Base-by-base conservation (phyloP, 2,113 vertebrate genomes). In the Pseudopodoces humilis region DNA sequence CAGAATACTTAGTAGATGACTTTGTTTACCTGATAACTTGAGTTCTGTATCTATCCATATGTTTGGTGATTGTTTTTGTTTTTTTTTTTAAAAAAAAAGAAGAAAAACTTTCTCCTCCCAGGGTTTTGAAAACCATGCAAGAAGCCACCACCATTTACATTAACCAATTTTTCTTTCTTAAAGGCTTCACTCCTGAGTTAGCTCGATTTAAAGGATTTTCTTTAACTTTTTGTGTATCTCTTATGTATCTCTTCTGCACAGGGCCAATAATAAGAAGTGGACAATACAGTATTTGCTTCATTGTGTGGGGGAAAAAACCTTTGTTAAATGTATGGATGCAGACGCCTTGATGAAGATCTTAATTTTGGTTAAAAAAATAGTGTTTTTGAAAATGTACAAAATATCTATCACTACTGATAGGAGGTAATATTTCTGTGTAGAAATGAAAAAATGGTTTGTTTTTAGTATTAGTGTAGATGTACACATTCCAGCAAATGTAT, bases 221-320 rank as follows among this genome's bases (percentile, higher is more conserved):
- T 98, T 99, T 99, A 99, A 99, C 99, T 98, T 99, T 99, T 99
- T 99, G 98, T 98, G 98, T 99, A 99, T 99, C 98, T 99, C 98
- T 99, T 99, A 99, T 99, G 99, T 99, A 99, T 99, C 99, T 99
- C 98, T 99, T 99, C 99, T 99, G 99, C 99, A 99, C 99, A 99
- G 99, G 99, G 99, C 99, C 99, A 99, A 99, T 99, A 99, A 99
- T 99, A 99, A 99, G 99, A 99, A 99, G 99, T 99, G 99, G 99
- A 99, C 99, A 99, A 98, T 99, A 99, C 99, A 99, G 99, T 99
- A 99, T 99, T 99, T 99, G 99, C 99, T 99, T 99, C 99, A 99
- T 99, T 99, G 99, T 99, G 99, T 98, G 98, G 98, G 98, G 98
- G 98, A 99, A 99, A 99, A 99, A 99, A 99, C 99, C 99, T 99